Conservation (phyloP, 2,888 invertebrate genomes). For the Plagodis pulveraria region DNA sequence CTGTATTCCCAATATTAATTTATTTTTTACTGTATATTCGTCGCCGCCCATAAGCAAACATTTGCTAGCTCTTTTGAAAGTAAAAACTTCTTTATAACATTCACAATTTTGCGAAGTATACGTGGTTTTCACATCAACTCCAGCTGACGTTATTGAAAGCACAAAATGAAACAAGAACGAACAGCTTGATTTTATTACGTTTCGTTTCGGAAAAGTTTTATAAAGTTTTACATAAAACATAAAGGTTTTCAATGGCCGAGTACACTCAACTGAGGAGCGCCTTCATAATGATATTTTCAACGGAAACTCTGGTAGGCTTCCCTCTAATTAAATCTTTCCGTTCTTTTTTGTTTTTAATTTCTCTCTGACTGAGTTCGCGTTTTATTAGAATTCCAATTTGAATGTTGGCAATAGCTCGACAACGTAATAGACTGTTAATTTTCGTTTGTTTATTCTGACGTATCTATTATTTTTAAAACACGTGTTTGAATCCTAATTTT, state of each 20-base stretch:
- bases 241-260: conserved; percentile 34
- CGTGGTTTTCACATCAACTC: neutral
- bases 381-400: conserved; percentile 57
- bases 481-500: too few species aligned
- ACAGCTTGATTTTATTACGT: conserved; percentile 12
- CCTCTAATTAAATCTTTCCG: conserved; percentile 55
- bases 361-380: conserved; percentile 43
- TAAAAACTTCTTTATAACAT: too few species aligned
- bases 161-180: conserved; percentile 10
- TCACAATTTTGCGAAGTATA: neutral
- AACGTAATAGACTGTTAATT: conserved; percentile 39
- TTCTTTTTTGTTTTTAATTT: conserved; percentile 51
- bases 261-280: conserved; percentile 32
- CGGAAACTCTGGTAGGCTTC: conserved; percentile 41
- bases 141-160: conserved; percentile 4
- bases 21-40: too few species aligned
- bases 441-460: too few species aligned
- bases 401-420: conserved; percentile 37
- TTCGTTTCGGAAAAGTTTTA: conserved; percentile 13
- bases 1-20: too few species aligned
- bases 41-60: too few species aligned
- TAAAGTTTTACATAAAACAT: conserved; percentile 26
- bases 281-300: conserved; percentile 44
- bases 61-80: too few species aligned
- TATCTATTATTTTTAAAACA: too few species aligned